Evolutionary conservation across 2,888 invertebrate genomes (phyloP), one percentile per base, ranked within the genome.

Genomic region (Empis stercorea): DNA sequence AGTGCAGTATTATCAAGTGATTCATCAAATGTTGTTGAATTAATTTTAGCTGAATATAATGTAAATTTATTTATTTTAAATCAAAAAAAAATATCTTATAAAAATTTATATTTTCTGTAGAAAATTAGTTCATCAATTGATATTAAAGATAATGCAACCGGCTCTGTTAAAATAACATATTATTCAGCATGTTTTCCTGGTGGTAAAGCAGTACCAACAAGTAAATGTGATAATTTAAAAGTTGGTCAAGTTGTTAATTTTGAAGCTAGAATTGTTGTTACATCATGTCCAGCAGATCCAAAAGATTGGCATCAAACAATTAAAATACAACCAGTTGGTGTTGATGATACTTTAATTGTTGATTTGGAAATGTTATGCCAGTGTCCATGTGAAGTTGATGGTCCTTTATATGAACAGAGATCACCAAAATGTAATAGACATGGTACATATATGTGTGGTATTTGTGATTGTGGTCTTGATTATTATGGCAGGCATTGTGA

Each of bases 111-210:
- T 14, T 30, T 27, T 30, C 34, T 44, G 37, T 40, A 87, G 82
- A 83, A 83, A 78, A 92, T 92, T 64, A 86, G 88, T n/a, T 89
- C 89, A 45, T 78, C 84, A 0, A 84, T 92, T 0, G 85, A 86
- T 71, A 80, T 92, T 79, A 88, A 84, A 64, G 86, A 89, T 58
- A 84, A 83, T 51, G 81, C 86, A 11, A 80, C 81, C 49, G 81
- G 80, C 60, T 79, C 81, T 30, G 75, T 93, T 10, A 81, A 83
- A 64, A 77, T 94, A 38, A 78, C 76, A 55, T 94, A 92, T 71
- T 81, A 78, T 65, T 87, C 84, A 44, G 76, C 75, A 50, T 85
- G 86, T 60, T 70, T 82, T 45, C 13, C 13, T 27, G 78, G 78
- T 48, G 76, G 75, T 10, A 68, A 73, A 4, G 63, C 76, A 49